Base-by-base conservation (phyloP, 2,888 invertebrate species). In the Stenolophus ochropezus region DNA sequence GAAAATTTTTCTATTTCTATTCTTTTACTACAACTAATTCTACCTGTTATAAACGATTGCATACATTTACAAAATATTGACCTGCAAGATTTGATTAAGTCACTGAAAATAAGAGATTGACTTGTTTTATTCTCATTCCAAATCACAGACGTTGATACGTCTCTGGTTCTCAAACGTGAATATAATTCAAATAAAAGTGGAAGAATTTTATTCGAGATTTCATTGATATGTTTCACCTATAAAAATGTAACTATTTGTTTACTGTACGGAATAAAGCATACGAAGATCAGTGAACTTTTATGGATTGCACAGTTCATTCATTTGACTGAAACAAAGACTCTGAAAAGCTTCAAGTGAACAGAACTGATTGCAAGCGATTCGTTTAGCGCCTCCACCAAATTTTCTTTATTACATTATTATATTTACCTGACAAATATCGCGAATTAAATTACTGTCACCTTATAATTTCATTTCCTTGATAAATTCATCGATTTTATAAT, bases 371-470 rank as follows among this genome's bases (percentile, higher is more conserved):
- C 6, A 42, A 42, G 33, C 1, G 4, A 42, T 42, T 42, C 33
- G 11, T 42, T 42, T 42, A 42, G 8, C 51, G 51, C 51, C 56
- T 21, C 20, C 6, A 56, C 56, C 11, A 56, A 56, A 21, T 56
- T 56, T 56, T 42, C 33, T 8, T 42, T 42, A 42, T 42, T 42
- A 11, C 33, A 42, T 42, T 75, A 53, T 75, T 61, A 77, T 77
- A 77, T 77, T 77, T 77, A 77, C 77, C 61, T 75, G 75, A 75
- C 75, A 25, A 53, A 56, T 25, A 75, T 23, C 75, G 14, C 53
- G 27, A 18, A 56, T 53, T 16, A 11, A 75, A 51, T 53, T 53
- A 16, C 20, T 53, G 16, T 16, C 53, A 18, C 20, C 53, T 53
- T 53, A 8, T 18, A 18, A 53, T 53, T 53, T 18, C 53, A 53